Evolutionary conservation across 2,797 vertebrate genomes (phyloP), one percentile per base, ranked within the genome.

Genomic region (Cossypha dichroa): DNA sequence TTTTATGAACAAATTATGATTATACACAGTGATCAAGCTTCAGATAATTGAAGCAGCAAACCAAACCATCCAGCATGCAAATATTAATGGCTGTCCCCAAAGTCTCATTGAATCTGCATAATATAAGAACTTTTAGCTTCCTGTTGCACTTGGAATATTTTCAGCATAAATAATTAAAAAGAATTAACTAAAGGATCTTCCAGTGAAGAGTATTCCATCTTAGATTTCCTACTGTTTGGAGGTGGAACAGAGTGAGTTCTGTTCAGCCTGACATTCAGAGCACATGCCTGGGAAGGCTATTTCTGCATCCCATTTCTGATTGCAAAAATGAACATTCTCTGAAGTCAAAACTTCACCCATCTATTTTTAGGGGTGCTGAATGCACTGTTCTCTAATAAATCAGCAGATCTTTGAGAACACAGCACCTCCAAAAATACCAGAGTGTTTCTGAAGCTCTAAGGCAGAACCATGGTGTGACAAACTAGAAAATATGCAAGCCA

Each of bases 1-100:
- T 97, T 97, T 97, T 96, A 97, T 95, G 97, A 97, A 97, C 97
- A 97, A 96, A 96, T 97, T 97, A 96, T 95, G 94, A 97, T 97
- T 96, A 97, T 96, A 97, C 96, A 97, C 95, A 84, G 94, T 95
- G 98, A 98, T 98, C 96, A 95, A 96, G 91, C 81, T 95, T 92
- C 45, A 58, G 94, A 96, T 98, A 98, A 97, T 80, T 97, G 95
- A 88, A 97, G 84, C 88, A 84, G 93, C 89, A 96, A 94, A 94
- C 76, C 84, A 95, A 96, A 94, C 87, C 79, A 90, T 91, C 88
- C 90, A 94, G 90, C 74, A 56, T 86, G 81, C 77, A 81, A 91
- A 96, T 94, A 92, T 91, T 94, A 96, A 96, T 77, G 70, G 94
- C 85, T 59, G 59, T 92, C 94, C 75, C 94, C 74, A 85, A 96